A percentile compares a stretch with the other conserved stretches of the same genome.
These are phyloP conservation scores for Cirrhinus molitorella DNA, from an alignment of 2,797 vertebrate genomes.

Conservation along the genomic window DNA sequence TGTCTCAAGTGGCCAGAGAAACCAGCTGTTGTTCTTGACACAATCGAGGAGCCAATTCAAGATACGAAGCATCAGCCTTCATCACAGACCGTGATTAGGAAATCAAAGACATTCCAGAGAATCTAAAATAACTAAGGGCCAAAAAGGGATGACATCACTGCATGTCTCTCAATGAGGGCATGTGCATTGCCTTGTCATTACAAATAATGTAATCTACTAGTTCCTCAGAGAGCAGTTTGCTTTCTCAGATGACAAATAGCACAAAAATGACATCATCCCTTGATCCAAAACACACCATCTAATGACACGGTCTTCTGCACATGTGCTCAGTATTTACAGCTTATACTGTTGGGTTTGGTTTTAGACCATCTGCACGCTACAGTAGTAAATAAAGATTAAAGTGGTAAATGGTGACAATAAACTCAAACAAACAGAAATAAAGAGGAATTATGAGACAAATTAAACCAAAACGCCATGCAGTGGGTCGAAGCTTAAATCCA, in stretches of 20 bases:
- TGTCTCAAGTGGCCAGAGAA: constrained; percentile 24
- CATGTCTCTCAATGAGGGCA: constrained; percentile 29
- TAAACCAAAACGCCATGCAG: constrained; percentile 26
- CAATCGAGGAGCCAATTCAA: constrained; percentile 1
- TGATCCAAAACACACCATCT: constrained; percentile 40
- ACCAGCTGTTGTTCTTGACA: constrained; percentile 11
- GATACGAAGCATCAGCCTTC: neutral
- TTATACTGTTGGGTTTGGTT: constrained; percentile 15
- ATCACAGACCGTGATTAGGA: constrained; percentile 37
- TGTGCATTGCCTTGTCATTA: constrained; percentile 50
- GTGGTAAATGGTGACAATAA: constrained; percentile 44
- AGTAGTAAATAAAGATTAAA: constrained; percentile 44
- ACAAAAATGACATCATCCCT: constrained; percentile 53
- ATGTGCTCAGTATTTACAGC: constrained; percentile 17
- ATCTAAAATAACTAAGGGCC: constrained; percentile 41
- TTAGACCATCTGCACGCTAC: constrained; percentile 11
- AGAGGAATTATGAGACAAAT: constrained; percentile 28
- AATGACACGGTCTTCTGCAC: constrained; percentile 19
- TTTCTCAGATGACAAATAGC: constrained; percentile 40
- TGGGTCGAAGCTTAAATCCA: neutral
- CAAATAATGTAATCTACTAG: constrained; percentile 45
- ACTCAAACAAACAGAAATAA: constrained; percentile 49
- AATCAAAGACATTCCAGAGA: constrained; percentile 61
- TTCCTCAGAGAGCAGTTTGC: neutral
- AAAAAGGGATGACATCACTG: constrained; percentile 34